These are phyloP conservation scores for Diabrotica balteata DNA, from an alignment of 2,888 invertebrate species.

Conservation along the genomic window DNA sequence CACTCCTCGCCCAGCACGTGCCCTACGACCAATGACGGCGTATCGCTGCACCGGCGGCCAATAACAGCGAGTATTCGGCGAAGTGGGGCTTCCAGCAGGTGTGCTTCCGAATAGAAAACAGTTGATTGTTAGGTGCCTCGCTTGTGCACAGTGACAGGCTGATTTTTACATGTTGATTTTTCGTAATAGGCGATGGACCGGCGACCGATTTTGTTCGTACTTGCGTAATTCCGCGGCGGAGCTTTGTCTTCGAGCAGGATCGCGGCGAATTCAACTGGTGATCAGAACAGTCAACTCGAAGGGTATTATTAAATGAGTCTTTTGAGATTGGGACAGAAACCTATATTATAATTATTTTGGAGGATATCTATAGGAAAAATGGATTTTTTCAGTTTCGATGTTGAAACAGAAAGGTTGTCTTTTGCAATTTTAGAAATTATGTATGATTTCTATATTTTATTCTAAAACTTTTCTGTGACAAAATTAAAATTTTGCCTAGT, in stretches of 20 bases:
- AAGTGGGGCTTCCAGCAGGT: conserved; percentile 55
- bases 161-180: conserved; percentile 42
- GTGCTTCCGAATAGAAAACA: conserved; percentile 53
- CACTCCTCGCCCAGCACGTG: conserved; percentile 56
- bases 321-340: too few species aligned
- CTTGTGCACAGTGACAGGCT: conserved; percentile 42
- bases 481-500: too few species aligned
- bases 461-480: too few species aligned
- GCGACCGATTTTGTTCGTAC: conserved; percentile 27
- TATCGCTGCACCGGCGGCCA: conserved; percentile 45
- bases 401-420: too few species aligned
- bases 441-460: too few species aligned
- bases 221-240: conserved; percentile 35
- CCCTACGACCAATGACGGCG: conserved; percentile 55
- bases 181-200: conserved; percentile 32
- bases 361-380: too few species aligned
- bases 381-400: too few species aligned
- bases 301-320: conserved; percentile 5
- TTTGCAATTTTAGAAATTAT: too few species aligned
- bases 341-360: too few species aligned
- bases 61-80: conserved; percentile 41
- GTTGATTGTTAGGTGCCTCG: conserved; percentile 45
- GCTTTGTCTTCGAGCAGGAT: background rate
- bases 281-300: conserved; percentile 33
- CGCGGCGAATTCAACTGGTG: conserved; percentile 35